Evolutionary conservation across 2,113 vertebrate genomes (phyloP).

Genomic region (Corythornis vintsioides): DNA sequence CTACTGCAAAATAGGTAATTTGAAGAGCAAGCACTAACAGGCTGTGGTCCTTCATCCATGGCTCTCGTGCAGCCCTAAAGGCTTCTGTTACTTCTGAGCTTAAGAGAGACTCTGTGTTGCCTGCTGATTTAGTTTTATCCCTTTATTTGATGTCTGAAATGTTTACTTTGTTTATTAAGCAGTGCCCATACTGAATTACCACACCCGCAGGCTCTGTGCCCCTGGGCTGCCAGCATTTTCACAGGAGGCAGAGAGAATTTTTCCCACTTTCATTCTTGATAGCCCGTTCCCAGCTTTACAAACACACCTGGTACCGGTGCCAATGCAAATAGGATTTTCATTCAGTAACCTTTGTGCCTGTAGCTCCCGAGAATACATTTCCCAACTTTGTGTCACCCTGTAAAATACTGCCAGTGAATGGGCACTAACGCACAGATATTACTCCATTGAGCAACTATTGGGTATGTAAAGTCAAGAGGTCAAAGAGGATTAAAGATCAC

Average conservation of each 20-base stretch:
- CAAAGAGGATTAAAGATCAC: constrained; percentile 63
- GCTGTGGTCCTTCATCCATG: rapidly evolving
- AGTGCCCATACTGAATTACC: not conserved
- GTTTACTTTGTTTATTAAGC: not conserved
- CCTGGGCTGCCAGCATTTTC: constrained; percentile 34
- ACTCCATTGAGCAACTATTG: constrained; percentile 40
- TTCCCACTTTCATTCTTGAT: constrained; percentile 48
- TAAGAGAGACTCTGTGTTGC: not conserved
- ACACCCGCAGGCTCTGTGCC: not conserved
- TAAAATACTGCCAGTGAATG: constrained; percentile 50
- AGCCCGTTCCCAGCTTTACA: constrained; percentile 15
- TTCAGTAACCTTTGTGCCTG: constrained; percentile 33
- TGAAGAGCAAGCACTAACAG: not conserved
- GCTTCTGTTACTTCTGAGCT: not conserved
- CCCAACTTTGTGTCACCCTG: not conserved
- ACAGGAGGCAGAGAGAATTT: constrained; percentile 23
- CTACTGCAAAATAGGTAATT: not conserved
- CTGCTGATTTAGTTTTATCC: not conserved
- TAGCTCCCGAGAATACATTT: constrained; percentile 1
- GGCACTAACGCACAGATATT: constrained; percentile 35
- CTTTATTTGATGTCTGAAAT: not conserved
- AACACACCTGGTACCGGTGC: not conserved
- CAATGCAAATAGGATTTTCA: not conserved
- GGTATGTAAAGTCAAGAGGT: constrained; percentile 53
- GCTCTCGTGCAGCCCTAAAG: not conserved